Evolutionary conservation across 2,797 vertebrate genomes (phyloP).

Genomic region (Cetoscarus ocellatus): DNA sequence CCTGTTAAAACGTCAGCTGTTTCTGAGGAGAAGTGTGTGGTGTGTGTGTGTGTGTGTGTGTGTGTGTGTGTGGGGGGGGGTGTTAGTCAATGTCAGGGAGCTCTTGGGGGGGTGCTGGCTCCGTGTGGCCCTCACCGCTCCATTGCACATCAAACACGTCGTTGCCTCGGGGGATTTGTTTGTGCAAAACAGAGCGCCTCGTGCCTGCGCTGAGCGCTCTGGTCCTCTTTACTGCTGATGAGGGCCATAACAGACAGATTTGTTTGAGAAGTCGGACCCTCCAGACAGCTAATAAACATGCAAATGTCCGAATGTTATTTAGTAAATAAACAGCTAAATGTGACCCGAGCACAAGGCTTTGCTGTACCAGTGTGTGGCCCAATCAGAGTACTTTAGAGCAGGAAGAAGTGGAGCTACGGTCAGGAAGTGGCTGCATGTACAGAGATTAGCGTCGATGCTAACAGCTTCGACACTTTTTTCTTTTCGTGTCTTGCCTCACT

Average conservation of each 20-base stretch:
- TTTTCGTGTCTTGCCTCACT: no score
- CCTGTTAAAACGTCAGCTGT: constrained; percentile 89
- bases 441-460: no score
- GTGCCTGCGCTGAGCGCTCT: constrained; percentile 29
- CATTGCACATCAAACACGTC: constrained; percentile 65
- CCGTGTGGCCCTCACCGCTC: constrained; percentile 54
- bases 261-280: not conserved
- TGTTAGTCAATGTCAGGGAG: constrained; percentile 65
- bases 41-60: constrained; percentile 53
- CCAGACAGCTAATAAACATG: no score
- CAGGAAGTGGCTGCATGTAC: no score
- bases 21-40: constrained; percentile 83
- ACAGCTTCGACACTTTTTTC: no score
- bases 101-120: constrained; percentile 39
- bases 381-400: no score
- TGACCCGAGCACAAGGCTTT: no score
- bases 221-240: constrained; percentile 16
- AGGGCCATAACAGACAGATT: not conserved
- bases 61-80: constrained; percentile 52
- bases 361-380: no score
- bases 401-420: no score
- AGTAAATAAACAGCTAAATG: no score
- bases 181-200: constrained; percentile 48
- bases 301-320: no score
- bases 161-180: constrained; percentile 64